These are phyloP conservation scores for Globodera rostochiensis DNA, from an alignment of 1,140 invertebrate genomes.

Conservation along the genomic window DNA sequence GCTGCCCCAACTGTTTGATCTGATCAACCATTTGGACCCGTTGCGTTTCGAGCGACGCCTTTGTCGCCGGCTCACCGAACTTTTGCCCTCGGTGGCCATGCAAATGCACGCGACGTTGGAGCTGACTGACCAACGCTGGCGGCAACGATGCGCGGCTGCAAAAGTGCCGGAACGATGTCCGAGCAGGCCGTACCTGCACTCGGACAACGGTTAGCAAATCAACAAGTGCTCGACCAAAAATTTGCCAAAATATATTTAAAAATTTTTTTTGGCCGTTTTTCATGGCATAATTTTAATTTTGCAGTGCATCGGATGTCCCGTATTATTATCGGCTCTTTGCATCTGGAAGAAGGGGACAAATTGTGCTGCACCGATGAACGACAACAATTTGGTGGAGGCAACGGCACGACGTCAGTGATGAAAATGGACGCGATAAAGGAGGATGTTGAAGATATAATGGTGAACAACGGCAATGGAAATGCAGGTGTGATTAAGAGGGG, in stretches of 20 bases:
- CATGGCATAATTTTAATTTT: neutral
- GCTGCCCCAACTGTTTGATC: conserved; percentile 48
- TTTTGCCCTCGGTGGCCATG: conserved; percentile 41
- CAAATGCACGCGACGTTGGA: conserved; percentile 49
- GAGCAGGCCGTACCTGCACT: neutral
- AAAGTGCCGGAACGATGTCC: neutral
- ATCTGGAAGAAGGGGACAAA: neutral
- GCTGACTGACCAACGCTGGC: conserved; percentile 43
- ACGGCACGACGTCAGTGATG: neutral
- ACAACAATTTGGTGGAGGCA: conserved; percentile 4
- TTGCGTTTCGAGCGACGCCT: conserved; percentile 36
- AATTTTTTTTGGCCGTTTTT: no score
- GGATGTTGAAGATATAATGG: neutral
- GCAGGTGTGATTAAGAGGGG: neutral
- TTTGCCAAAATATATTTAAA: no score
- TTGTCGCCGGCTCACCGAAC: conserved; percentile 28
- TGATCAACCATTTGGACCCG: conserved; percentile 41
- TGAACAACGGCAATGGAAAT: no score
- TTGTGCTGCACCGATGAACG: neutral
- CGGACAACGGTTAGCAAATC: conserved; percentile 1
- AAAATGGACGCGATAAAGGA: conserved; percentile 21
- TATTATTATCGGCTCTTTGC: conserved; percentile 28
- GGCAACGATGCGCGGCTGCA: neutral
- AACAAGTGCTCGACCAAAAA: neutral
- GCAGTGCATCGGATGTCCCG: conserved; percentile 36